These are phyloP conservation scores for Encarsia formosa DNA, from an alignment of 2,888 invertebrate genomes.

Conservation along the genomic window DNA sequence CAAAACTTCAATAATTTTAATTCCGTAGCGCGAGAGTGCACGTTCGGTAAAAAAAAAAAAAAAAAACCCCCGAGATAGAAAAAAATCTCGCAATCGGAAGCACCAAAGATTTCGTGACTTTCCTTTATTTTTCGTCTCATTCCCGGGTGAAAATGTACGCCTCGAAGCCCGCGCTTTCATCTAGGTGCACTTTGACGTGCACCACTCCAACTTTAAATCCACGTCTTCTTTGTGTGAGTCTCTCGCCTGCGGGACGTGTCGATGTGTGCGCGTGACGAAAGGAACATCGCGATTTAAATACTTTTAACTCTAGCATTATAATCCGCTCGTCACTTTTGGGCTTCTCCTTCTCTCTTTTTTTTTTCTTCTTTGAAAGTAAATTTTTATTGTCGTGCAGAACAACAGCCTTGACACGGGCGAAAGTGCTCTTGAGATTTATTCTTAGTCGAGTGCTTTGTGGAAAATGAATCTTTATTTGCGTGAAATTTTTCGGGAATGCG, in stretches of 20 bases:
- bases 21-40: too few species aligned
- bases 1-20: too few species aligned
- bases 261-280: too few species aligned
- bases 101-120: constrained; percentile 3
- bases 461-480: constrained; percentile 2
- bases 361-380: constrained; percentile 11
- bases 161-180: constrained; percentile 49
- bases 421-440: constrained; percentile 14
- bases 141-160: constrained; percentile 41
- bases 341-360: constrained; percentile 6
- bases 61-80: too few species aligned
- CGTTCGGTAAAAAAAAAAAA: too few species aligned
- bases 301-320: constrained; percentile 43
- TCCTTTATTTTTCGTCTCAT: background rate
- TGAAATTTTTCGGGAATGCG: too few species aligned
- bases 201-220: constrained; percentile 18
- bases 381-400: constrained; percentile 20
- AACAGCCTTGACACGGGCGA: constrained; percentile 11
- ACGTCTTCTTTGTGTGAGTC: constrained; percentile 11
- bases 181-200: constrained; percentile 30
- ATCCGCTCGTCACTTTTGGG: constrained; percentile 40
- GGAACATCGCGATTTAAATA: constrained; percentile 49
- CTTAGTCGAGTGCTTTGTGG: constrained; percentile 8
- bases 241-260: too few species aligned
- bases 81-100: constrained; percentile 13